Base-by-base conservation (phyloP, 2,113 vertebrate genomes). In the Rostratula benghalensis region DNA sequence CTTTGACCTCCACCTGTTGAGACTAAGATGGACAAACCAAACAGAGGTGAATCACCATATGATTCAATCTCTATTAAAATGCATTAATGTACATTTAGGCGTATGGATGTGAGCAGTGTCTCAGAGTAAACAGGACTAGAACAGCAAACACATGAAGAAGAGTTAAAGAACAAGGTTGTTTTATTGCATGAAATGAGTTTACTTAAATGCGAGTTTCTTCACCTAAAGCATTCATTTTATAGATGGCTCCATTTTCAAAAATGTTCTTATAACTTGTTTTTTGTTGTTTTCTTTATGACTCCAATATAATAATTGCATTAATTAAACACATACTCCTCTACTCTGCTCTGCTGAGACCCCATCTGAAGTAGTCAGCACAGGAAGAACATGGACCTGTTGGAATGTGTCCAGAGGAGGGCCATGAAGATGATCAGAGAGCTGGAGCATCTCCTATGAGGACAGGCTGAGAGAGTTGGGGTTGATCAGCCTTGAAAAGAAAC, bases 31-130 rank as follows among this genome's bases (percentile, higher is more conserved):
- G 12, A 12, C 10, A 80, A 74, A 83, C 24, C 7, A 70, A 6
- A 43, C 0, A 1, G 27, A 88, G 30, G 64, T 30, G 64, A 85
- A 76, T n/a, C 11, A 70, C 5, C 4, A 0, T 2, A 2, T 13
- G 8, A 63, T 59, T 64, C 54, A 15, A 35, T 16, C 46, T 59
- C 30, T 6, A 28, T 39, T 75, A 48, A 71, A 71, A 28, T 43
- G 5, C 14, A 22, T 37, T 65, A 7, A 9, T 19, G 12, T 68
- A 35, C 3, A 13, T 64, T 71, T 64, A 27, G 6, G 15, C 78
- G 6, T 51, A 56, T 8, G 21, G 13, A 51, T 30, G 6, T 50
- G 27, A 83, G 46, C 8, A 25, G 17, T 27, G 67, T 4, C 33
- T 60, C 71, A 45, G 45, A 83, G 35, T 39, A 43, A 75, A 69